These are phyloP conservation scores for Zosterops hypoxanthus DNA, from an alignment of 2,113 vertebrate genomes.

Conservation along the genomic window DNA sequence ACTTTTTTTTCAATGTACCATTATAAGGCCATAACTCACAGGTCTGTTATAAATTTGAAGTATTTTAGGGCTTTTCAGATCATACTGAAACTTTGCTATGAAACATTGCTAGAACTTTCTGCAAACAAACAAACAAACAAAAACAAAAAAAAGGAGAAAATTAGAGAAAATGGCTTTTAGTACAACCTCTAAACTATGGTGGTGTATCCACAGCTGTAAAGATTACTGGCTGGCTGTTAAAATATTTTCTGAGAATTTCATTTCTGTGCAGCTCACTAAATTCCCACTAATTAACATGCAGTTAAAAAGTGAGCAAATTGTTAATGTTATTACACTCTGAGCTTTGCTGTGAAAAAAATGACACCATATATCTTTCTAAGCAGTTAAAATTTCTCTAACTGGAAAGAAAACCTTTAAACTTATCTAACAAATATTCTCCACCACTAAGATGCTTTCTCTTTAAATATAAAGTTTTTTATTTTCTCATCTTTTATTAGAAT, in stretches of 20 bases:
- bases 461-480: not conserved
- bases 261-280: constrained; percentile 54
- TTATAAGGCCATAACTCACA: not conserved
- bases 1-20: not conserved
- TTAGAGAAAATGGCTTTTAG: not conserved
- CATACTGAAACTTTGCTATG: not conserved
- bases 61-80: not conserved
- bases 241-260: constrained; percentile 48
- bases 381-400: constrained; percentile 25
- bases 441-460: not conserved
- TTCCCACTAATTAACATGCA: constrained; percentile 58
- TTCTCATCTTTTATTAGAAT: not conserved
- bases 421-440: constrained; percentile 28
- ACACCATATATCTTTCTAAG: constrained; percentile 12
- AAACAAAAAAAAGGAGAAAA: not conserved
- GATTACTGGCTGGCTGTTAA: not conserved
- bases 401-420: constrained; percentile 26
- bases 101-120: not conserved
- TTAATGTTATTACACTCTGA: constrained; percentile 31
- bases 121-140: not conserved
- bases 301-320: constrained; percentile 67
- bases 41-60: not conserved
- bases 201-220: not conserved
- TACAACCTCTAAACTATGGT: not conserved
- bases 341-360: constrained; percentile 39